Evolutionary conservation across 2,888 invertebrate genomes (phyloP).

Genomic region (Himalopsyche japonica): DNA sequence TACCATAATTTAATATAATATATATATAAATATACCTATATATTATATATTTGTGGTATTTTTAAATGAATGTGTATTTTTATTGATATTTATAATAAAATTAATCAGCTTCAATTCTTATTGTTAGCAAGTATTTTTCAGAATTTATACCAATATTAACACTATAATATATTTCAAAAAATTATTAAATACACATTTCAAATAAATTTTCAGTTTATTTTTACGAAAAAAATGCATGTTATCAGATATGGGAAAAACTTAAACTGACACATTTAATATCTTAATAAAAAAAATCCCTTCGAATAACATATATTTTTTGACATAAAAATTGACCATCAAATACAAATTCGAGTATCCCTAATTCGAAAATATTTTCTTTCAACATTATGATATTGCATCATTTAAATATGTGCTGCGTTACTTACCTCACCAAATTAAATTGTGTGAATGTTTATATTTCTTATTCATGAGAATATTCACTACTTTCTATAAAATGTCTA

Average conservation of each 20-base stretch:
- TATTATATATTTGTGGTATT: background rate
- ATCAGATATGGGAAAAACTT: background rate
- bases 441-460: background rate
- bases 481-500: constrained; percentile 8
- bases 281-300: background rate
- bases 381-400: background rate
- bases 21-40: too few relatives aligned
- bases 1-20: background rate
- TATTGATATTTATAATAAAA: background rate
- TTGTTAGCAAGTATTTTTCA: background rate
- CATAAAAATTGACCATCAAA: too few relatives aligned
- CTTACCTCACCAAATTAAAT: background rate
- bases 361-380: too few relatives aligned
- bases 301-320: background rate
- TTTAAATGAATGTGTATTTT: background rate
- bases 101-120: background rate
- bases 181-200: background rate
- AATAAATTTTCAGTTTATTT: background rate
- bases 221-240: background rate
- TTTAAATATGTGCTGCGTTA: background rate
- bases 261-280: background rate
- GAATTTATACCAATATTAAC: background rate
- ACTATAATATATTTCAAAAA: background rate
- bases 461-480: background rate
- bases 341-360: too few relatives aligned